These are phyloP conservation scores for Brassicogethes aeneus DNA, from an alignment of 2,888 invertebrate species.

Conservation along the genomic window DNA sequence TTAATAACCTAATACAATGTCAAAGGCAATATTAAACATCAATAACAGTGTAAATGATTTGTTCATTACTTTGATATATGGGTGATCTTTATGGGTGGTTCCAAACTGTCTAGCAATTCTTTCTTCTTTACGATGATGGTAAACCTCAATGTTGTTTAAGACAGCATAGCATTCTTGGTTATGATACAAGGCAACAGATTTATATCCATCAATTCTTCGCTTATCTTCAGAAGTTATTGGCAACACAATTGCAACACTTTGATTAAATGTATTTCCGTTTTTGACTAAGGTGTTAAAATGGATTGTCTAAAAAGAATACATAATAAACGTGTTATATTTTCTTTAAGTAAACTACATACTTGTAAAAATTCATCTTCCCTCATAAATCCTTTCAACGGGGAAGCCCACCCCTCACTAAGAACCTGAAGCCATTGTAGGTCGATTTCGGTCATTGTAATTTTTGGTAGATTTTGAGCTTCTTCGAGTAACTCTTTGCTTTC, in stretches of 20 bases:
- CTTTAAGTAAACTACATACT: slow-evolving; percentile 14
- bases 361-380: slow-evolving; percentile 74
- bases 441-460: slow-evolving; percentile 65
- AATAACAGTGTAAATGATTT: neutral
- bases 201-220: slow-evolving; percentile 54
- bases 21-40: neutral
- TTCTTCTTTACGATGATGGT: slow-evolving; percentile 86
- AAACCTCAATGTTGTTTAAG: slow-evolving; percentile 79
- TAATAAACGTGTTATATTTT: neutral
- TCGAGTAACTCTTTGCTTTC: slow-evolving; percentile 52
- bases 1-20: slow-evolving; percentile 73
- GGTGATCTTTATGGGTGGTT: slow-evolving; percentile 72
- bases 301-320: slow-evolving; percentile 48
- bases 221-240: slow-evolving; percentile 65
- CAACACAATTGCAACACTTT: slow-evolving; percentile 88
- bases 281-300: slow-evolving; percentile 82
- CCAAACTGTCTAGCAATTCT: slow-evolving; percentile 86
- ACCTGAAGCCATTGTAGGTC: slow-evolving; percentile 92
- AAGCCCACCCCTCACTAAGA: slow-evolving; percentile 90
- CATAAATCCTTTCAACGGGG: slow-evolving; percentile 58
- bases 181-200: slow-evolving; percentile 56
- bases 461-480: slow-evolving; percentile 61
- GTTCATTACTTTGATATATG: slow-evolving; percentile 62
- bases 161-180: slow-evolving; percentile 62
- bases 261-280: slow-evolving; percentile 67